Evolutionary conservation across 2,113 vertebrate genomes (phyloP).

Genomic region (Amphilophus citrinellus): DNA sequence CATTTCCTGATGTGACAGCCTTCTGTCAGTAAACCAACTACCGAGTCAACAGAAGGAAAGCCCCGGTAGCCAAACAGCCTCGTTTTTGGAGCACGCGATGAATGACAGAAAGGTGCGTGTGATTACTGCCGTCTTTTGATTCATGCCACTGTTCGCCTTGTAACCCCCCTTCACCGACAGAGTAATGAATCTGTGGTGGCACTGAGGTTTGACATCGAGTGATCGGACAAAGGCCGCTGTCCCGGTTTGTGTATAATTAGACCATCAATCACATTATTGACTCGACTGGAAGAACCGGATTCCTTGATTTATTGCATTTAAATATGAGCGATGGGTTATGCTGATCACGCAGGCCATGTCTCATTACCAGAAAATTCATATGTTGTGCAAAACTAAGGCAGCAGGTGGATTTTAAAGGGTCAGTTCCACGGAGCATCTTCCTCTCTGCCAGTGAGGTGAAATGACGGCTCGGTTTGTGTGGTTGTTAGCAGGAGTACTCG

Average conservation of each 20-base stretch:
- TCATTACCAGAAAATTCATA: slow-evolving; percentile 26
- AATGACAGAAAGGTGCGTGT: slow-evolving; percentile 32
- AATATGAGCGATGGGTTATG: slow-evolving; percentile 4
- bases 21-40: not conserved
- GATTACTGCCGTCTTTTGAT: slow-evolving; percentile 38
- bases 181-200: slow-evolving; percentile 35
- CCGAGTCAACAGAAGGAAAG: not conserved
- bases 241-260: slow-evolving; percentile 46
- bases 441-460: no score
- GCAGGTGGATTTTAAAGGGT: not conserved
- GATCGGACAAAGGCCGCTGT: slow-evolving; percentile 26
- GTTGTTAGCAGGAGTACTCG: not conserved
- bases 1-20: slow-evolving; percentile 5
- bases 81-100: slow-evolving; percentile 25
- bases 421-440: not conserved
- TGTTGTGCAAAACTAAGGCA: not conserved
- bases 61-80: not conserved
- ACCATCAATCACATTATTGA: slow-evolving; percentile 53
- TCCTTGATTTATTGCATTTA: slow-evolving; percentile 33
- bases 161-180: slow-evolving; percentile 31
- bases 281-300: not conserved
- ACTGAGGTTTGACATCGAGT: slow-evolving; percentile 24
- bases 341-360: not conserved
- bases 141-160: slow-evolving; percentile 34
- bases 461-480: not conserved